Evolutionary conservation across 37 sponge, comb jelly and placozoan species (phyloP).

Genomic region (Haliclona indistincta): DNA sequence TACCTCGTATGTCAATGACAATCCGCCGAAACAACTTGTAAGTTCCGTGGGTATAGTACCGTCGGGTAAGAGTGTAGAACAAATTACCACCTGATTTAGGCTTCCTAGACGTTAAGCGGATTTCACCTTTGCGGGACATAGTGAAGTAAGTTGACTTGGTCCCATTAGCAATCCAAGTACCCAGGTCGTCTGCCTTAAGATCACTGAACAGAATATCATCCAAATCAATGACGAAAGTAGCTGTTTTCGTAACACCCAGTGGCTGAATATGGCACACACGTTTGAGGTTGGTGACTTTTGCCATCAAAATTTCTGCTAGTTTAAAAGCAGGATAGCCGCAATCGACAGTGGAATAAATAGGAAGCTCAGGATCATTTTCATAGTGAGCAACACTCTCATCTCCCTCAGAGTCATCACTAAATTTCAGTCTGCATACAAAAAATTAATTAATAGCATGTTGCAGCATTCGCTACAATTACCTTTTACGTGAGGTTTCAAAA

Average conservation of each 20-base stretch:
- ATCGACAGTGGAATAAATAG: slow-evolving; percentile 8
- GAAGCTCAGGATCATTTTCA: slow-evolving; percentile 18
- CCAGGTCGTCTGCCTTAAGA: slow-evolving; percentile 29
- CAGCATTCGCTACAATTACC: too few relatives aligned
- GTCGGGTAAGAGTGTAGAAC: slow-evolving; percentile 11
- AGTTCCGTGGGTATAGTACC: slow-evolving; percentile 19
- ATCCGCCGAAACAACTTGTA: slow-evolving; percentile 13
- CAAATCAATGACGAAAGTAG: slow-evolving; percentile 20
- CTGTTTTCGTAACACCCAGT: slow-evolving; percentile 27
- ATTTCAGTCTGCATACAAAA: too few relatives aligned
- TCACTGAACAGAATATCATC: slow-evolving; percentile 18
- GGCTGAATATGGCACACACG: slow-evolving; percentile 25
- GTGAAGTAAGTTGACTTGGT: slow-evolving; percentile 24
- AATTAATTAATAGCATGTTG: too few relatives aligned
- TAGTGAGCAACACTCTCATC: too few relatives aligned
- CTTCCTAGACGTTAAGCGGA: not conserved
- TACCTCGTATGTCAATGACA: slow-evolving; percentile 15
- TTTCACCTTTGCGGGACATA: not conserved
- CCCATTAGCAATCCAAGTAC: slow-evolving; percentile 23
- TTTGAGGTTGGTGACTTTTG: not conserved
- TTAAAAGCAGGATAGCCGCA: not conserved
- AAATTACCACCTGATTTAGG: not conserved
- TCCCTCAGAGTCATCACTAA: too few relatives aligned
- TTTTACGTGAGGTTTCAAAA: too few relatives aligned
- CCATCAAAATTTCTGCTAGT: not conserved